Percentiles rank a stretch among this genome's conserved stretches.
These are phyloP conservation scores for Chloroceryle amazona DNA, from an alignment of 2,797 vertebrate genomes.

Conservation along the genomic window DNA sequence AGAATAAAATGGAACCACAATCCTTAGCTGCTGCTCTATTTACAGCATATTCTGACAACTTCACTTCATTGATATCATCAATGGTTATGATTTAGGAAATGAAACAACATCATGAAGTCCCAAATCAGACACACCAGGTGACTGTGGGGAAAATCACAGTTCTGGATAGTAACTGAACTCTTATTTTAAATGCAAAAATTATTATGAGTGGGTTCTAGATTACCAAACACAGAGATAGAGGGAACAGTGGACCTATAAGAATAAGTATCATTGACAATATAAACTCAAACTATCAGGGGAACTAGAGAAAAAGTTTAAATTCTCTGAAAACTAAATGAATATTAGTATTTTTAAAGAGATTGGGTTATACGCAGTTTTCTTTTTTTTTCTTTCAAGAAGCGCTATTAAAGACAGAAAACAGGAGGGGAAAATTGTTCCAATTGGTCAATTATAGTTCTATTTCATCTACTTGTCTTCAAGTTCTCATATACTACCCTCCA, in stretches of 20 bases:
- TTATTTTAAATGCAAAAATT: neutral
- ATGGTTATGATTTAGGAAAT: neutral
- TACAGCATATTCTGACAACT: neutral
- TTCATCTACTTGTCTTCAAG: neutral
- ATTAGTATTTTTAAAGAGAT: neutral
- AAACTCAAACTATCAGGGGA: neutral
- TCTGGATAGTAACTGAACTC: neutral
- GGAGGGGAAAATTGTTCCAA: neutral
- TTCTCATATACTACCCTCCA: neutral
- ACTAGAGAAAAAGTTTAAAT: neutral
- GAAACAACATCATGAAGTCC: neutral
- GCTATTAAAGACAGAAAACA: neutral
- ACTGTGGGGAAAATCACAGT: neutral
- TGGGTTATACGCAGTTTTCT: too few species aligned
- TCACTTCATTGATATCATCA: rapidly evolving
- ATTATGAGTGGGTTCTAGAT: neutral
- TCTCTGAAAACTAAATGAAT: neutral
- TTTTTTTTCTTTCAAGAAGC: neutral
- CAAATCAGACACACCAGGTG: neutral
- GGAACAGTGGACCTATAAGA: neutral
- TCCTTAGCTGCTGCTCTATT: neutral
- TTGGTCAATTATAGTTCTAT: neutral
- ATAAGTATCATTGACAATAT: neutral
- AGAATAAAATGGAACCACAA: neutral
- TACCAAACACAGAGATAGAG: neutral